Base-by-base conservation (phyloP, 1,140 invertebrate genomes). In the Halyomorpha halys region DNA sequence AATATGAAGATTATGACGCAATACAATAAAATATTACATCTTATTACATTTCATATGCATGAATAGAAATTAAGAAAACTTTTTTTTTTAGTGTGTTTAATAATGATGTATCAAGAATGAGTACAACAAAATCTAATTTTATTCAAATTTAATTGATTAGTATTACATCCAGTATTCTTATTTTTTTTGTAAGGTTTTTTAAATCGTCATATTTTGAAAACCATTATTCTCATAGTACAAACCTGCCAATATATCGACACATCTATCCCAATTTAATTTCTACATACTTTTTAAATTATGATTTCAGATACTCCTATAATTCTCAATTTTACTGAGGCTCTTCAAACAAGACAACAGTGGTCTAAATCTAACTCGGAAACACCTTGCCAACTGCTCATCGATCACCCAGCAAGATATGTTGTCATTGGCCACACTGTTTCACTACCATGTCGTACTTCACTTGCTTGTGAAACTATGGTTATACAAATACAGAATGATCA, bases 401-500 rank as follows among this genome's bases (percentile, higher is more conserved):
- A 19, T 8, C 18, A 16, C 1, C 49, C 65, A 21, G n/a, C 53
- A n/a, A 18, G 11, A 63, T 62, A 63, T 39, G 59, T 66, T 8
- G 51, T 66, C 34, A 27, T 66, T 14, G 30, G 16, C 1, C 59
- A 66, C 15, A 61, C 65, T 15, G 51, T n/a, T 9, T 25, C 16
- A 18, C 25, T 13, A 14, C 19, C 18, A 9, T 81, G 79, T 65
- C 66, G 66, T 51, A 72, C 73, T 1, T 53, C 73, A 21, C 44
- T 65, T 1, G 62, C 66, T 0, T 81, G 78, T 18, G 71, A 71
- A 0, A 66, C 64, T 2, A 72, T 75, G 14, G 76, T 84, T 0
- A 74, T 74, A 18, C 68, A 63, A 1, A 78, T 82, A 27, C 82
- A 85, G 66, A 68, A 76, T 9, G 74, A 75, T 4, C 81, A 65